Percentiles rank a stretch among this genome's conserved stretches.
Conservation (phyloP, 1,140 invertebrate genomes). For the Aricia agestis region DNA sequence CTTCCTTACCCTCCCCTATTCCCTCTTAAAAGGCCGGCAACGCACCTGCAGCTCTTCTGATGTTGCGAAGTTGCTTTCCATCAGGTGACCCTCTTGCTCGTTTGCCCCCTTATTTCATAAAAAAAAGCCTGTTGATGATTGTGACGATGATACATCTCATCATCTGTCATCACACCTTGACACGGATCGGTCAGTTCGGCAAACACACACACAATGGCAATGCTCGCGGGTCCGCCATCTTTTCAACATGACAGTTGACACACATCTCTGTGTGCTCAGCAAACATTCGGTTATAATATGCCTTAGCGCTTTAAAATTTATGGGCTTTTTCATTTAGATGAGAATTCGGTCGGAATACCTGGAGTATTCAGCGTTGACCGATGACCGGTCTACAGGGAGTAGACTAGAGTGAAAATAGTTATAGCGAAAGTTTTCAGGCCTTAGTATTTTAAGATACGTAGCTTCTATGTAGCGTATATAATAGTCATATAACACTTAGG, state of each 20-base stretch:
- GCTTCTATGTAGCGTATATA: no score
- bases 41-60: no score
- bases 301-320: neutral
- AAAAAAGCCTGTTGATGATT: no score
- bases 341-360: neutral
- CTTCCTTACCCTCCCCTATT: no score
- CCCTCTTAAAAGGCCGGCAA: no score
- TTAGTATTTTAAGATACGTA: no score
- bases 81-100: no score
- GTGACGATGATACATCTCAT: neutral
- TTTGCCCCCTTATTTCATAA: no score
- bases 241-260: neutral
- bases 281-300: neutral
- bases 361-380: neutral
- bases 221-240: neutral
- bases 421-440: no score
- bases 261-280: neutral
- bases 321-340: neutral
- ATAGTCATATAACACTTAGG: no score
- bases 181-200: neutral
- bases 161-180: neutral
- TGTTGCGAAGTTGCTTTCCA: no score
- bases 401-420: no score
- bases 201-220: neutral
- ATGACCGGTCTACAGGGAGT: neutral